Evolutionary conservation across 2,113 vertebrate species (phyloP).

Genomic region (Chaetodon trifascialis): DNA sequence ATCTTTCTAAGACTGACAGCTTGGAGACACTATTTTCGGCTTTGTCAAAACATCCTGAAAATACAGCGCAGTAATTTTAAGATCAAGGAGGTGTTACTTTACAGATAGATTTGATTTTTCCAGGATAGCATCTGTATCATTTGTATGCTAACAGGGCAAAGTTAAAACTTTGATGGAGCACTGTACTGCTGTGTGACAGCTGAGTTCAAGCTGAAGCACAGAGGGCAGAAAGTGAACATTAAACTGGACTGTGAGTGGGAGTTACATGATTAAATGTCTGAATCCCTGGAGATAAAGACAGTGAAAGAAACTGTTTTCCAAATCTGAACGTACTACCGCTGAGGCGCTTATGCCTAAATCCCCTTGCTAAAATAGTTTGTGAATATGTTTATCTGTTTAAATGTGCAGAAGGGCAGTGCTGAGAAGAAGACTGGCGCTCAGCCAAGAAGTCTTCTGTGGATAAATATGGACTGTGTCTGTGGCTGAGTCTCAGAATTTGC

Average conservation of each 20-base stretch:
- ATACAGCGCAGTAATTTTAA: neutral
- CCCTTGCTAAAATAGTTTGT: neutral
- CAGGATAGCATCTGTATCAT: neutral
- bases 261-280: neutral
- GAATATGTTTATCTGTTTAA: too few species aligned
- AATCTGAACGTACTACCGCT: neutral
- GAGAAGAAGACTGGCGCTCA: neutral
- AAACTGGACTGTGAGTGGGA: neutral
- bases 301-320: neutral
- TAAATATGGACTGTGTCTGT: conserved; percentile 2
- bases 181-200: neutral
- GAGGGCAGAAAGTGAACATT: neutral
- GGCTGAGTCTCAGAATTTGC: conserved; percentile 1
- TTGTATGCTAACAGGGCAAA: neutral
- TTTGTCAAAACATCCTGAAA: conserved; percentile 23
- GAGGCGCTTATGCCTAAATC: neutral
- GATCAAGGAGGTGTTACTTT: neutral
- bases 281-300: neutral
- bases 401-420: neutral
- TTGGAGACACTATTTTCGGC: neutral
- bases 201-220: conserved; percentile 1
- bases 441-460: conserved; percentile 19
- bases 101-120: neutral
- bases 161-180: neutral
- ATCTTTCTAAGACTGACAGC: neutral